A percentile compares a stretch with the other conserved stretches of the same genome.
These are phyloP conservation scores for Apteryx owenii DNA, from an alignment of 2,113 vertebrate genomes.

Conservation along the genomic window DNA sequence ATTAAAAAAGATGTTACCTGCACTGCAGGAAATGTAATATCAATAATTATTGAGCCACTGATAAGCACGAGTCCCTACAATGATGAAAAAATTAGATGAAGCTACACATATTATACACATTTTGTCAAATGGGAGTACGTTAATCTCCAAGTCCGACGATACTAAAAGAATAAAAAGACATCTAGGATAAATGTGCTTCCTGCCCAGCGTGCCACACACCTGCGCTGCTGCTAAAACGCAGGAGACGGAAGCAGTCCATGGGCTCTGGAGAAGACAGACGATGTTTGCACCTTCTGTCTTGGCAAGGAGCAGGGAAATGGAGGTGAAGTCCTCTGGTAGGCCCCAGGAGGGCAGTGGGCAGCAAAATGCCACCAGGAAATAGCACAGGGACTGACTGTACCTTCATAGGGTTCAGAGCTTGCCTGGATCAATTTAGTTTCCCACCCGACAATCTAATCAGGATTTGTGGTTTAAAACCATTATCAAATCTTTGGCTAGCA, in stretches of 20 bases:
- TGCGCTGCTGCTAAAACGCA: accelerated
- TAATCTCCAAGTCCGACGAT: neutral
- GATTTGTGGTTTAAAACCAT: neutral
- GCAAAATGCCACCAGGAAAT: neutral
- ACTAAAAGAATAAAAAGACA: neutral
- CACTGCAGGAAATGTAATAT: neutral
- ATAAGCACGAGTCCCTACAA: neutral
- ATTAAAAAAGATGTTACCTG: neutral
- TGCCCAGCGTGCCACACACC: accelerated
- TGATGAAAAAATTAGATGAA: neutral
- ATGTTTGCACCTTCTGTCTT: neutral
- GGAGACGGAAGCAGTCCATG: neutral
- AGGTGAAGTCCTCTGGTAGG: neutral
- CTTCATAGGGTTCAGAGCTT: neutral
- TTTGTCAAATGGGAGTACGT: neutral
- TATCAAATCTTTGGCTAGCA: neutral
- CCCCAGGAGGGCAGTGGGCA: neutral
- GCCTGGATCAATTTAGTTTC: neutral
- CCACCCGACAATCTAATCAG: neutral
- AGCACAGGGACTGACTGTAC: neutral
- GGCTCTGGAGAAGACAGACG: neutral
- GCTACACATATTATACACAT: neutral
- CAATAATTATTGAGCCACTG: neutral
- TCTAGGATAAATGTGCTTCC: neutral
- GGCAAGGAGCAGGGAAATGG: neutral